Base-by-base conservation (phyloP, 2,888 invertebrate genomes). In the Platycheirus albimanus region DNA sequence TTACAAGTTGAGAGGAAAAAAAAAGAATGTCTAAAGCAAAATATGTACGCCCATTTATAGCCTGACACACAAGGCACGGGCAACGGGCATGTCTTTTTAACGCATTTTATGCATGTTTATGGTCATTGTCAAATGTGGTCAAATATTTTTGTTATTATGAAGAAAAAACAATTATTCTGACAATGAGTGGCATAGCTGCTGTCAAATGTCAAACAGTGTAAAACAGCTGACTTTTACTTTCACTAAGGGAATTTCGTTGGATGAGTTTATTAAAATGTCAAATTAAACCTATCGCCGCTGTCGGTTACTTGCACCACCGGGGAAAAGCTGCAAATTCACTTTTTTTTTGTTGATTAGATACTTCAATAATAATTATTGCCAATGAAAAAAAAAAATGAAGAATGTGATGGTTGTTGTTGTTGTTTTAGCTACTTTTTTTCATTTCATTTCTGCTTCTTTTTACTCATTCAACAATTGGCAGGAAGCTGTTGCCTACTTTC, bases 401-500 rank as follows among this genome's bases (percentile, higher is more conserved):
- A 58, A 58, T 58, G 43, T 54, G 19, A n/a, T n/a, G n/a, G n/a
- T n/a, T n/a, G n/a, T n/a, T n/a, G 17, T 38, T 13, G 17, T 19
- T 45, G 11, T 30, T 19, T 33, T 41, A 28, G 10, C 41, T n/a
- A 20, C 15, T 19, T 17, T 17, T 20, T 17, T 56, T 24, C 33
- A 36, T 36, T 52, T 17, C 2, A 49, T 49, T 1, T 47, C 24
- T n/a, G 1, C 20, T 41, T 41, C 33, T 10, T 56, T 41, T n/a
- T n/a, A n/a, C n/a, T n/a, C n/a, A 17, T 45, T 45, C 13, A 45
- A 67, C 54, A 69, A 54, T 43, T 43, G 54, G 28, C 54, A 54
- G 54, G 67, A 79, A 78, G 24, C 49, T 30, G 66, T 36, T 67
- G 38, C 58, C 72, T 63, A 72, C 67, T 79, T 72, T 79, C 67